Conservation (phyloP, 2,797 vertebrate genomes). For the Neostethus bicornis region DNA sequence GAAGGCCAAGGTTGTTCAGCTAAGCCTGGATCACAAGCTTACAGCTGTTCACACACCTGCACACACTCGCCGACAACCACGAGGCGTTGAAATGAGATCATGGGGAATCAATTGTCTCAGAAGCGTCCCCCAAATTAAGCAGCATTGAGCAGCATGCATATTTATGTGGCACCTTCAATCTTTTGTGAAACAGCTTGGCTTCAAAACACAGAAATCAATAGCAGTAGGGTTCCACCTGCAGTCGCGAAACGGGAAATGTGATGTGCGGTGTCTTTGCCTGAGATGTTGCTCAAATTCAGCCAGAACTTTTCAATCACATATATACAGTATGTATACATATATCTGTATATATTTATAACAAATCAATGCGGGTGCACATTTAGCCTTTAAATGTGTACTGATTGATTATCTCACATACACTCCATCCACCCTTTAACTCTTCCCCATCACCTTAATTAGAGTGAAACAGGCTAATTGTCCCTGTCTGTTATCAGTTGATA, state of each 20-base stretch:
- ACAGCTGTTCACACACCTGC: constrained; percentile 6
- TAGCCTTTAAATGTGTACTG: constrained; percentile 19
- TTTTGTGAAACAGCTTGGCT: constrained; percentile 52
- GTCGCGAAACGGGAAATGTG: constrained; percentile 42
- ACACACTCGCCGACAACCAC: constrained; percentile 15
- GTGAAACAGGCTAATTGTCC: constrained; percentile 44
- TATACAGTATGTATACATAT: too few relatives aligned
- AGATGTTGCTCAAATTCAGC: constrained; percentile 22
- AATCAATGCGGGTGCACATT: too few relatives aligned
- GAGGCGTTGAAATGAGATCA: constrained; percentile 47
- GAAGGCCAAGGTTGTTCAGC: constrained; percentile 63
- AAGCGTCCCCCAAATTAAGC: constrained; percentile 69
- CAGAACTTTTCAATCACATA: not conserved
- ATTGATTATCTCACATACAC: constrained; percentile 11
- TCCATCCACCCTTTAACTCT: not conserved
- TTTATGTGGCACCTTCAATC: constrained; percentile 60
- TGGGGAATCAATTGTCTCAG: constrained; percentile 64
- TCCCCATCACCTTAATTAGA: constrained; percentile 23
- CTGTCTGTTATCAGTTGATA: constrained; percentile 46
- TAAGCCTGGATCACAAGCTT: constrained; percentile 60
- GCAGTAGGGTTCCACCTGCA: constrained; percentile 49
- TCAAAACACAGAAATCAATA: constrained; percentile 66
- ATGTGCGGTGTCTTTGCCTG: constrained; percentile 11
- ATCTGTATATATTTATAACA: too few relatives aligned
- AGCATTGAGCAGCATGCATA: constrained; percentile 59